Evolutionary conservation across 1,140 invertebrate genomes (phyloP).

Genomic region (Zaprionus camerounensis): DNA sequence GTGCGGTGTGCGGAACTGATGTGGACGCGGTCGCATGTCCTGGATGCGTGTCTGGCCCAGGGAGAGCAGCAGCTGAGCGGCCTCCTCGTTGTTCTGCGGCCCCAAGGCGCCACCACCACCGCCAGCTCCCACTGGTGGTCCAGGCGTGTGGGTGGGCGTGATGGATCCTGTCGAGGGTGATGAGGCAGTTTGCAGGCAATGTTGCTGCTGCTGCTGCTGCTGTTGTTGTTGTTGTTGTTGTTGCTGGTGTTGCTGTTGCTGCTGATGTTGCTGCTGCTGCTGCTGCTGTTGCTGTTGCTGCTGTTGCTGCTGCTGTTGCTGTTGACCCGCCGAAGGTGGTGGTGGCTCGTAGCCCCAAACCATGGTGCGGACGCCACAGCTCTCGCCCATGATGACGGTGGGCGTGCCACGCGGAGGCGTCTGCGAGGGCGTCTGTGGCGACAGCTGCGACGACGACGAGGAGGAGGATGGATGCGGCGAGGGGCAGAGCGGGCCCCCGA

Average conservation of each 20-base stretch:
- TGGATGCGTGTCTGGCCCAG: conserved; percentile 88
- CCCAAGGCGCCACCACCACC: conserved; percentile 18
- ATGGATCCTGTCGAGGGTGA: conserved; percentile 75
- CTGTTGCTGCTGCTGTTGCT: conserved; percentile 48
- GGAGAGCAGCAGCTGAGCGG: conserved; percentile 92
- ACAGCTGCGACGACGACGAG: conserved; percentile 84
- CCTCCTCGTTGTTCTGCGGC: conserved; percentile 89
- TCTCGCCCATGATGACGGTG: conserved; percentile 95
- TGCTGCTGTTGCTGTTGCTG: conserved; percentile 59
- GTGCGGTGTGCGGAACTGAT: conserved; percentile 84
- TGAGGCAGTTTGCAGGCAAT: conserved; percentile 72
- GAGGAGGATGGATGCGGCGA: conserved; percentile 84
- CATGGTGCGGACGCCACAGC: conserved; percentile 95
- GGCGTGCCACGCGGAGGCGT: conserved; percentile 90
- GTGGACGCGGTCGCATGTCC: conserved; percentile 81
- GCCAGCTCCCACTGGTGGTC: conserved; percentile 55
- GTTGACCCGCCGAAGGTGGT: conserved; percentile 53
- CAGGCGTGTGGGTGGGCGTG: conserved; percentile 81
- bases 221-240: conserved; percentile 68
- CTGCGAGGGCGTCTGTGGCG: conserved; percentile 87
- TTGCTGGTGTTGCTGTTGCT: conserved; percentile 62
- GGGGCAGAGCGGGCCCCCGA: conserved; percentile 87
- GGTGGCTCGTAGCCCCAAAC: conserved; percentile 88
- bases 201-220: conserved; percentile 82
- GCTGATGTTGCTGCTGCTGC: conserved; percentile 52